Percentiles rank a stretch among this genome's conserved stretches.
Evolutionary conservation across 1,140 invertebrate genomes (phyloP).

Genomic region (Ylistrum balloti): DNA sequence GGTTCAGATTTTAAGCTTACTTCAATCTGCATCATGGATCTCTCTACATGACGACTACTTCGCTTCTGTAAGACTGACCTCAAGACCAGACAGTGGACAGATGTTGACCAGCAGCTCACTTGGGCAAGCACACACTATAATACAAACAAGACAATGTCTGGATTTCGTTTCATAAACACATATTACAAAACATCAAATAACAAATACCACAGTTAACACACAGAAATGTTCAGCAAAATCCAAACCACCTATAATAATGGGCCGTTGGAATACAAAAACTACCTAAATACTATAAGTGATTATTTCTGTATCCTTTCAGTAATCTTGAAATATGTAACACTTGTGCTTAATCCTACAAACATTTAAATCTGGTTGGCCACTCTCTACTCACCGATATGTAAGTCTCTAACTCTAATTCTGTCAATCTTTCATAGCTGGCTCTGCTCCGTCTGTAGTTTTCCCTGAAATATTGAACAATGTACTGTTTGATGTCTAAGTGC

Average conservation of each 20-base stretch:
- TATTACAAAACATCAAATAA: neutral
- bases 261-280: too few species aligned
- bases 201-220: neutral
- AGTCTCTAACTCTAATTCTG: conserved; percentile 90
- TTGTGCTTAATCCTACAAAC: too few species aligned
- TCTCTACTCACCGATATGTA: too few species aligned
- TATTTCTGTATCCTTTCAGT: too few species aligned
- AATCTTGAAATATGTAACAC: too few species aligned
- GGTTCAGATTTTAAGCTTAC: conserved; percentile 63
- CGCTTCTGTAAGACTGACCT: conserved; percentile 90
- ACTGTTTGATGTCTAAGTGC: neutral
- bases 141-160: conserved; percentile 9
- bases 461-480: conserved; percentile 67
- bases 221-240: too few species aligned
- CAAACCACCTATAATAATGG: too few species aligned
- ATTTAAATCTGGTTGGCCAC: too few species aligned
- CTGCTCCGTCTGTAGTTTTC: conserved; percentile 71
- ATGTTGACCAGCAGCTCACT: conserved; percentile 85
- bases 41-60: conserved; percentile 91
- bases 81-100: conserved; percentile 87
- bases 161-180: conserved; percentile 42
- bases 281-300: too few species aligned
- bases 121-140: conserved; percentile 73
- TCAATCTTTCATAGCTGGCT: conserved; percentile 85
- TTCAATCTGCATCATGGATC: conserved; percentile 92